These are phyloP conservation scores for Ianthella basta DNA, from an alignment of 37 sponge, comb jelly and placozoan species.

Conservation along the genomic window DNA sequence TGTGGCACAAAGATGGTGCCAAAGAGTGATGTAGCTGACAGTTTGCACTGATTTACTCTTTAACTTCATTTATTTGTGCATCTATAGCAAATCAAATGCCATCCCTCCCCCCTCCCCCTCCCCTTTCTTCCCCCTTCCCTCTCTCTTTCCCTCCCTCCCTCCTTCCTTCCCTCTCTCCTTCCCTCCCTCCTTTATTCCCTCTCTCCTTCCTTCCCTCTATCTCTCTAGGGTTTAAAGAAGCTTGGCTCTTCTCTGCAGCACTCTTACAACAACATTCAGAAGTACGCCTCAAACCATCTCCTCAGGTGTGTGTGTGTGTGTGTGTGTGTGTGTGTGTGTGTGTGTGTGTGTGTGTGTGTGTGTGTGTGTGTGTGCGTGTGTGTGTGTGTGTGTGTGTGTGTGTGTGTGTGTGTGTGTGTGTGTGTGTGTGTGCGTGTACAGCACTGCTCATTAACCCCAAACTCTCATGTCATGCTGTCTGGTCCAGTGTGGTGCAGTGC, in stretches of 20 bases:
- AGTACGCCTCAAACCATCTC: conserved; percentile 39
- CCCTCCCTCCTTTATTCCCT: too few species aligned
- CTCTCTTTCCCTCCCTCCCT: too few species aligned
- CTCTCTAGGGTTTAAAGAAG: conserved; percentile 70
- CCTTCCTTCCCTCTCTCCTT: too few species aligned
- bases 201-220: too few species aligned
- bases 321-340: neutral
- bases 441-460: too few species aligned
- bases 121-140: too few species aligned
- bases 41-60: too few species aligned
- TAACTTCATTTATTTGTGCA: too few species aligned
- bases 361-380: conserved; percentile 33
- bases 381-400: neutral
- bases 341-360: conserved; percentile 21
- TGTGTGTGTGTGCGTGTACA: conserved; percentile 3
- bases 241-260: conserved; percentile 64
- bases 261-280: conserved; percentile 65
- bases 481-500: conserved; percentile 34
- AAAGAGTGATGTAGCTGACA: neutral
- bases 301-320: conserved; percentile 29
- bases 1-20: neutral
- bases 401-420: neutral
- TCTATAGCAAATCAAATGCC: too few species aligned
- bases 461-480: neutral
- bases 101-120: too few species aligned